Evolutionary conservation across 1,140 invertebrate species (phyloP), one percentile per base, ranked within the genome.

Genomic region (Caerostris darwini): DNA sequence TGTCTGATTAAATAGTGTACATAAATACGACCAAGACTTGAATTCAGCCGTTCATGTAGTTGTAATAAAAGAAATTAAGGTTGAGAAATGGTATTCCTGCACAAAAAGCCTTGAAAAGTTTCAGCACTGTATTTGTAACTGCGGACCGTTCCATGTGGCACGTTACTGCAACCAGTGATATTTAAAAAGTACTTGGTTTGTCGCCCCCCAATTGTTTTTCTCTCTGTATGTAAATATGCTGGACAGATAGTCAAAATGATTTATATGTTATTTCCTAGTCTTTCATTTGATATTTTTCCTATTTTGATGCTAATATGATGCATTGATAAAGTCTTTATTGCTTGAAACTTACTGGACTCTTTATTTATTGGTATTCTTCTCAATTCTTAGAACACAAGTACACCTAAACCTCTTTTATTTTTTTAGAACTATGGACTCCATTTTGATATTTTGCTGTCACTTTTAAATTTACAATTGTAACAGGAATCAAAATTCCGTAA

Each of bases 201-300:
- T 34, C 59, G 89, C 89, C 53, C 19, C 58, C 8, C 59, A 54
- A 77, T 58, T 71, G 12, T 77, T 88, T 77, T 59, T 50, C 7
- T 61, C 53, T 82, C 8, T 91, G 53, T 71, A 64, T 93, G 92
- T 93, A 93, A n/a, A 93, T 93, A 93, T 64, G 14, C 19, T 34
- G 12, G 92, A 88, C 67, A 53, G 69, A 93, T 93, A 93, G 92
- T 93, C 92, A 93, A 93, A 77, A 93, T 93, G 92, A 93, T 77
- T 92, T 92, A 92, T 67, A 88, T 93, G 85, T 93, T 93, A 93
- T 34, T 34, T 93, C 92, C 92, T 93, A 93, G 92, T 93, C 92
- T 93, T 93, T 93, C 92, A 93, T 93, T 93, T 93, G 92, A 93
- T 93, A 93, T 93, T 93, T 93, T 93, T 93, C 92, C 92, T 93